Conservation (phyloP, 2,888 invertebrate genomes). For the Drosophila seclusa region DNA sequence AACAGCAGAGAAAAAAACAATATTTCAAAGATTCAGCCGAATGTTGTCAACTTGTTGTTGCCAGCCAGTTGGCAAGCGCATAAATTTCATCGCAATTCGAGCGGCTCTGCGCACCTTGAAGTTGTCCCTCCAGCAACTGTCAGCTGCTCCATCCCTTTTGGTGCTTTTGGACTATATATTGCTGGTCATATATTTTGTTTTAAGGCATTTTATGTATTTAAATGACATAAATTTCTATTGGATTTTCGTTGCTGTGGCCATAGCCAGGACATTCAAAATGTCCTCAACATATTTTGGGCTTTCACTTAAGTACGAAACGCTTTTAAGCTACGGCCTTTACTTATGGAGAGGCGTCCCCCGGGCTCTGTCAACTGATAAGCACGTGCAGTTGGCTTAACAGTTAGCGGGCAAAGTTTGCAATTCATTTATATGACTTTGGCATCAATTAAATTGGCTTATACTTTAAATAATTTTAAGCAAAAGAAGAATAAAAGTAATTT, state of each 20-base stretch:
- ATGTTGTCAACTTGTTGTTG: conserved; percentile 68
- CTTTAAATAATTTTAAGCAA: background rate
- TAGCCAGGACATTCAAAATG: conserved; percentile 32
- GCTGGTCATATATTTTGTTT: conserved; percentile 68
- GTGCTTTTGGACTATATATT: conserved; percentile 48
- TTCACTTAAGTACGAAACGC: conserved; percentile 51
- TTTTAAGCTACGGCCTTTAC: conserved; percentile 26
- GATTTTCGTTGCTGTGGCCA: conserved; percentile 55
- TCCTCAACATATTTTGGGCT: conserved; percentile 38
- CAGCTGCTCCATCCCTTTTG: background rate
- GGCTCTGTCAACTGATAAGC: conserved; percentile 5
- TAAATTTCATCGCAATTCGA: conserved; percentile 70
- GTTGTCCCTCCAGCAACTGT: conserved; percentile 26
- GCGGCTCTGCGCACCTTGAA: conserved; percentile 63
- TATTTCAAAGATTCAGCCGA: conserved; percentile 62
- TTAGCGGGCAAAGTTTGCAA: conserved; percentile 6
- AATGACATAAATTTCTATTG: conserved; percentile 75
- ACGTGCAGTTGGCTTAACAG: conserved; percentile 2
- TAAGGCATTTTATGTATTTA: conserved; percentile 75
- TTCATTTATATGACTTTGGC: conserved; percentile 1
- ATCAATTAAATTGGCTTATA: background rate
- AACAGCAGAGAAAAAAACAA: conserved; percentile 49
- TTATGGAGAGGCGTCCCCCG: conserved; percentile 1
- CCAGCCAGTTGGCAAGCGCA: conserved; percentile 68
- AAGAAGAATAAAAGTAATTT: background rate